Percentiles rank a stretch among this genome's conserved stretches.
Conservation (phyloP, 1,140 invertebrate genomes). For the Oedothorax gibbosus region DNA sequence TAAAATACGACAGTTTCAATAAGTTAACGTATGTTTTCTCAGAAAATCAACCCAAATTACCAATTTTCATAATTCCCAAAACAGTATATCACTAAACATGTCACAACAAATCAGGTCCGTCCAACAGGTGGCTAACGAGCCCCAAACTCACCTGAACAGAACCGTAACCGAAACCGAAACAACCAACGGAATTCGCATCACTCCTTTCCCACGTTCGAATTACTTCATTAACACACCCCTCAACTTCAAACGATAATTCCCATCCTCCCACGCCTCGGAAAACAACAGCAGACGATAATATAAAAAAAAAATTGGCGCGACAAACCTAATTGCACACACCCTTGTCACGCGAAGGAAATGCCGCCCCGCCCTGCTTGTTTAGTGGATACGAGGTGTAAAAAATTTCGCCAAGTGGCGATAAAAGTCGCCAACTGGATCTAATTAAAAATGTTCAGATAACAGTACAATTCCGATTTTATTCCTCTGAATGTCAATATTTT, state of each 20-base stretch:
- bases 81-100: no score
- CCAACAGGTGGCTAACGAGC: slow-evolving; percentile 2
- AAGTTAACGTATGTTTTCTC: no score
- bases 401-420: no score
- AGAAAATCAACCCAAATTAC: no score
- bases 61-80: no score
- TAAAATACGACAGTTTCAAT: no score
- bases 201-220: background rate
- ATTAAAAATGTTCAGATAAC: no score
- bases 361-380: background rate
- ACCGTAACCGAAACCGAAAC: background rate
- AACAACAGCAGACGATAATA: background rate
- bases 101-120: no score
- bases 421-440: no score
- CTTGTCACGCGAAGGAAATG: slow-evolving; percentile 2
- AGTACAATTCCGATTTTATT: no score
- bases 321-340: background rate
- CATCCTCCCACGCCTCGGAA: slow-evolving; percentile 43
- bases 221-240: slow-evolving; percentile 14
- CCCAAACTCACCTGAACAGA: background rate
- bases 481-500: no score
- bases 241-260: background rate
- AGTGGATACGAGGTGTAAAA: background rate
- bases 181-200: slow-evolving; percentile 25
- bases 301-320: background rate